Percentiles rank a stretch among this genome's conserved stretches.
phyloP scores from a whole-genome alignment of 1,140 invertebrate genomes.

The Hydropsyche tenuis region DNA sequence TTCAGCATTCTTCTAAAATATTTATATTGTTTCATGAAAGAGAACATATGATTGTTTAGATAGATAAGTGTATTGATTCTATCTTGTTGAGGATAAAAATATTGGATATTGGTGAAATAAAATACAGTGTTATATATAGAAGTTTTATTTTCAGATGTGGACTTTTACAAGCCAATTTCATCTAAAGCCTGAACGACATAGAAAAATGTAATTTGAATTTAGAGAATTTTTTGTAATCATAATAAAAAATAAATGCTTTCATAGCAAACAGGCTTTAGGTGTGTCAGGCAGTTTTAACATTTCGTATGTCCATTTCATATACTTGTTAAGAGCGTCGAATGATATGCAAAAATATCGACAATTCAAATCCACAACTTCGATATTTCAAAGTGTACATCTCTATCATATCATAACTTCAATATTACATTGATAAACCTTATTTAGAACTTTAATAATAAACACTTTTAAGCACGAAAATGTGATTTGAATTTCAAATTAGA shows the following conservation, averaged over 20 bases:
- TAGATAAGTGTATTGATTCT: no score
- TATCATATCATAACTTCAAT: background rate
- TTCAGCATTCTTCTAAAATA: no score
- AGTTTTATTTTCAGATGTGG: slow-evolving; percentile 20
- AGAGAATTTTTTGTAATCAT: slow-evolving; percentile 2
- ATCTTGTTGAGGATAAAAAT: no score
- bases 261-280: slow-evolving; percentile 26
- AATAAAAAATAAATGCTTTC: slow-evolving; percentile 22
- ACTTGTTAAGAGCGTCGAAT: slow-evolving; percentile 46
- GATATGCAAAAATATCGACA: slow-evolving; percentile 50
- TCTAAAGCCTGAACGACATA: slow-evolving; percentile 23
- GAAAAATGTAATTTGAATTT: slow-evolving; percentile 18
- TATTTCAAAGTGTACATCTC: slow-evolving; percentile 9
- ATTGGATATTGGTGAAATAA: no score
- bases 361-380: background rate
- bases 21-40: no score
- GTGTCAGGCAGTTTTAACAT: slow-evolving; percentile 25
- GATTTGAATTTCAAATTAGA: background rate
- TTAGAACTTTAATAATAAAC: slow-evolving; percentile 2
- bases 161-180: slow-evolving; percentile 17
- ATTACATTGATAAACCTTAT: background rate
- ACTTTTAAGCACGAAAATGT: background rate
- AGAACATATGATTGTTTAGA: no score
- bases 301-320: slow-evolving; percentile 32
- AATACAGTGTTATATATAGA: background rate